Conservation (phyloP, 1,140 invertebrate genomes). For the Drosophila elegans region DNA sequence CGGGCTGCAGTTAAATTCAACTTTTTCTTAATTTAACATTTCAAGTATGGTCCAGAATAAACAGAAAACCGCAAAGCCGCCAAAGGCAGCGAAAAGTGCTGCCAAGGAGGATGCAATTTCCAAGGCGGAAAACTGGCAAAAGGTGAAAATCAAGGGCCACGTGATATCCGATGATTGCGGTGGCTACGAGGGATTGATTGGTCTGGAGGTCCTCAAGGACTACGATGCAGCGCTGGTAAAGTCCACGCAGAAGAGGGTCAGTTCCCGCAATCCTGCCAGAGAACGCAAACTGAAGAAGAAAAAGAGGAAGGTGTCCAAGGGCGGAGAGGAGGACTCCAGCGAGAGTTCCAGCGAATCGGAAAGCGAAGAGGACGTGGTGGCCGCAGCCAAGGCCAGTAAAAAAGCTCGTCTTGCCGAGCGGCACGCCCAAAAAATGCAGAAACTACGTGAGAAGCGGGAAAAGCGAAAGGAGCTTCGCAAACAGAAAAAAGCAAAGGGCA, state of each 20-base stretch:
- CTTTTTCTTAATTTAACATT: slow-evolving; percentile 16
- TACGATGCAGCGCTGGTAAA: slow-evolving; percentile 69
- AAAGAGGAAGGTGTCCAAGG: slow-evolving; percentile 43
- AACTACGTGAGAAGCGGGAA: slow-evolving; percentile 62
- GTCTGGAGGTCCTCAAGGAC: slow-evolving; percentile 79
- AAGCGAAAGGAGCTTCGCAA: slow-evolving; percentile 66
- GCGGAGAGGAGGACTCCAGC: slow-evolving; percentile 36
- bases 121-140: slow-evolving; percentile 70
- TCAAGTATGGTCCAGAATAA: slow-evolving; percentile 34
- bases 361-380: slow-evolving; percentile 16
- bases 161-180: slow-evolving; percentile 75
- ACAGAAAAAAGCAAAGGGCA: slow-evolving; percentile 22
- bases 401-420: slow-evolving; percentile 63
- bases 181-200: slow-evolving; percentile 79
- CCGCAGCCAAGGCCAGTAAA: slow-evolving; percentile 18
- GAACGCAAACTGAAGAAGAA: slow-evolving; percentile 15
- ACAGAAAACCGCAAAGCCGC: slow-evolving; percentile 19
- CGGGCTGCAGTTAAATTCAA: slow-evolving; percentile 11
- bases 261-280: slow-evolving; percentile 1
- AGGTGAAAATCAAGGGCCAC: slow-evolving; percentile 82
- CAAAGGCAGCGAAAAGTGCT: neutral
- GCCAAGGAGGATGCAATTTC: neutral
- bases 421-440: slow-evolving; percentile 52
- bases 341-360: slow-evolving; percentile 56
- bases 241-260: slow-evolving; percentile 41